Percentiles rank a stretch among this genome's conserved stretches.
phyloP scores from a whole-genome alignment of 2,888 invertebrate genomes.

The Gari tellinella region DNA sequence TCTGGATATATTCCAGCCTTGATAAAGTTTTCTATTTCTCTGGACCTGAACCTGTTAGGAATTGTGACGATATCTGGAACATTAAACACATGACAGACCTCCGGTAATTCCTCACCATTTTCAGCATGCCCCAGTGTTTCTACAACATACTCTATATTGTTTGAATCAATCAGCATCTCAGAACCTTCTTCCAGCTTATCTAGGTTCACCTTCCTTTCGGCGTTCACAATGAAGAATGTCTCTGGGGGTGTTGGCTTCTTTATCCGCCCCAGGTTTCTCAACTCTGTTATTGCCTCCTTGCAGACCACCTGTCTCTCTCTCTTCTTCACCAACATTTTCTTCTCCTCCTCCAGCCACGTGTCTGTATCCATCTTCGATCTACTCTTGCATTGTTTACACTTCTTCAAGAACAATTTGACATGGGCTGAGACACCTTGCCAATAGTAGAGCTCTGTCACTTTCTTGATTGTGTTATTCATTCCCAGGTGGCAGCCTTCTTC shows the following conservation, averaged over 20 bases:
- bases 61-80: constrained; percentile 49
- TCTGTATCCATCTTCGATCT: constrained; percentile 40
- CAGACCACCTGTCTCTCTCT: neutral
- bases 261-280: constrained; percentile 35
- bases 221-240: constrained; percentile 56
- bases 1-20: constrained; percentile 34
- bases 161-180: constrained; percentile 47
- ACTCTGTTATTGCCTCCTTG: constrained; percentile 18
- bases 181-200: constrained; percentile 20
- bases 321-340: constrained; percentile 31
- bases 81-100: constrained; percentile 54
- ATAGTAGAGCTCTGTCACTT: constrained; percentile 39
- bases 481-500: constrained; percentile 36
- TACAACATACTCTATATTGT: constrained; percentile 57
- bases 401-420: constrained; percentile 48
- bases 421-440: constrained; percentile 50
- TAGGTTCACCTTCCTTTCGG: constrained; percentile 36
- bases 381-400: constrained; percentile 39
- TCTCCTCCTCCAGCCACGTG: constrained; percentile 34
- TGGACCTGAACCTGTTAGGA: constrained; percentile 47
- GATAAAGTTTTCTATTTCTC: constrained; percentile 49
- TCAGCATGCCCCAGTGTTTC: constrained; percentile 52
- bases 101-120: constrained; percentile 29
- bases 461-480: constrained; percentile 47
- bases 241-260: constrained; percentile 50